A percentile compares a stretch with the other conserved stretches of the same genome.
phyloP scores from a whole-genome alignment of 2,113 vertebrate species.

The Nothobranchius furzeri region DNA sequence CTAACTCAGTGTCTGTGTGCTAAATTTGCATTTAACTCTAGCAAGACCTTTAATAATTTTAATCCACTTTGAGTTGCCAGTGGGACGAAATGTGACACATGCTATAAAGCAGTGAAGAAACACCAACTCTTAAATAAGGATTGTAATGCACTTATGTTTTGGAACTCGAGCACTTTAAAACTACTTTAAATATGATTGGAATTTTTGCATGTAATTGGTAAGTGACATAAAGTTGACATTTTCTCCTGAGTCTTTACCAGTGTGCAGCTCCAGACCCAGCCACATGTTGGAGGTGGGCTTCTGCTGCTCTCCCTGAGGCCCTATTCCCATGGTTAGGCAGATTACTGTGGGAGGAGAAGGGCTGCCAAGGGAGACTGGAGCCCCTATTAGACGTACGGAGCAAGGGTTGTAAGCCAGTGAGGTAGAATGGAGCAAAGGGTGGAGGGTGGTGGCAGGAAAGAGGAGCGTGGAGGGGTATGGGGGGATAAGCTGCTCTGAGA shows the following conservation, averaged over 20 bases:
- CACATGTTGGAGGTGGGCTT: slow-evolving; percentile 73
- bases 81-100: slow-evolving; percentile 14
- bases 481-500: slow-evolving; percentile 77
- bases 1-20: slow-evolving; percentile 20
- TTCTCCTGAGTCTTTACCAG: slow-evolving; percentile 19
- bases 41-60: slow-evolving; percentile 9
- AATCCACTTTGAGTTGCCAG: slow-evolving; percentile 9
- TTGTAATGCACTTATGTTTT: not conserved
- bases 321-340: slow-evolving; percentile 71
- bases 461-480: slow-evolving; percentile 46
- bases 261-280: slow-evolving; percentile 31
- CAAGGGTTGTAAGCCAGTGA: slow-evolving; percentile 58
- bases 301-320: slow-evolving; percentile 46
- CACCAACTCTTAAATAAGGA: slow-evolving; percentile 1
- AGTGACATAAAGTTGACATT: slow-evolving; percentile 62
- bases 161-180: slow-evolving; percentile 10
- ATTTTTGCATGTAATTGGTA: slow-evolving; percentile 22
- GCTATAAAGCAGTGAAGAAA: slow-evolving; percentile 13
- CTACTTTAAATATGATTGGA: slow-evolving; percentile 22
- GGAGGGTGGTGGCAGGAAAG: slow-evolving; percentile 64
- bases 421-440: slow-evolving; percentile 54
- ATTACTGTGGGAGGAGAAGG: slow-evolving; percentile 77
- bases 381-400: slow-evolving; percentile 70
- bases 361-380: slow-evolving; percentile 65
- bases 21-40: slow-evolving; percentile 10